Conservation (phyloP, 2,113 vertebrate genomes). For the Todiramphus chloris region DNA sequence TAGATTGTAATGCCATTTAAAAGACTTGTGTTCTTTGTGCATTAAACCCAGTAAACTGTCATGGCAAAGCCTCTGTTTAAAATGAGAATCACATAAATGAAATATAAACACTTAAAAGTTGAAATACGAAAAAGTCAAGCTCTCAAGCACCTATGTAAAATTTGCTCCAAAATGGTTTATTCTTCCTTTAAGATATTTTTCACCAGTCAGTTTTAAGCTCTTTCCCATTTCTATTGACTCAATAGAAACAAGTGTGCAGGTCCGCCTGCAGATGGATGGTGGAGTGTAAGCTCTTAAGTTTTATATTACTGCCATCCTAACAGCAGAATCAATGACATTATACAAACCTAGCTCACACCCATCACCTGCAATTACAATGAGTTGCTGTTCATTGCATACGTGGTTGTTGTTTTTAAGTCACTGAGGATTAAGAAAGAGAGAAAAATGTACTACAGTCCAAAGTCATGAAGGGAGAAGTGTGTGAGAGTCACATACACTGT, state of each 20-base stretch:
- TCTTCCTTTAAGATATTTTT: neutral
- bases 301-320: slow-evolving; percentile 23
- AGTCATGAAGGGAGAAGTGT: slow-evolving; percentile 56
- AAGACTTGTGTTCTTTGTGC: neutral
- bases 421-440: slow-evolving; percentile 62
- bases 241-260: neutral
- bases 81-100: neutral
- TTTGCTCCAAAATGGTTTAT: neutral
- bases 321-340: slow-evolving; percentile 52
- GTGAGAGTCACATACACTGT: slow-evolving; percentile 26
- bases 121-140: neutral
- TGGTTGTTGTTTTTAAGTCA: slow-evolving; percentile 64
- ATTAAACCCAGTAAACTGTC: neutral
- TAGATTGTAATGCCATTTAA: neutral
- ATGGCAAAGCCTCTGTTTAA: neutral
- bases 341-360: slow-evolving; percentile 35
- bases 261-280: neutral
- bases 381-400: slow-evolving; percentile 44
- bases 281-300: neutral
- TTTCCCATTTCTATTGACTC: neutral
- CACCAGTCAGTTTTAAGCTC: neutral
- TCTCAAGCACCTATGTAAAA: neutral
- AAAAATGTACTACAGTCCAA: slow-evolving; percentile 56
- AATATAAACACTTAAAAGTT: neutral
- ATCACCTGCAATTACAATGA: slow-evolving; percentile 58